Evolutionary conservation across 2,888 invertebrate species (phyloP).

Genomic region (Ormyrus pomaceus): DNA sequence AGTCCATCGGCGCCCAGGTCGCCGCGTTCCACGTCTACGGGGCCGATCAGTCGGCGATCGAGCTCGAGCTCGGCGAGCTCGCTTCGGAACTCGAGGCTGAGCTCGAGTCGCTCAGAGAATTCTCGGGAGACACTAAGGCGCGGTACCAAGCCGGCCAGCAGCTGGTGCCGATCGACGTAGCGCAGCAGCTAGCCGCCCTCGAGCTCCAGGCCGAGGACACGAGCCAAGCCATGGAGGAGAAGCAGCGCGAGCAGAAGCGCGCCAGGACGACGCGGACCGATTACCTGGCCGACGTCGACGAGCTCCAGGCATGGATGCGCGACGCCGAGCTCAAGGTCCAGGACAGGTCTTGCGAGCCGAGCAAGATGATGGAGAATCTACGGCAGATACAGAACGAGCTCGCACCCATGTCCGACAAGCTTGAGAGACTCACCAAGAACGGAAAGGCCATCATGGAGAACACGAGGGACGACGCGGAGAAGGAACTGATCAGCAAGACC

Average conservation of each 20-base stretch:
- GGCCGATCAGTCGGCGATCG: slow-evolving; percentile 82
- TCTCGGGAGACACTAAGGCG: slow-evolving; percentile 74
- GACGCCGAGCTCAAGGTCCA: slow-evolving; percentile 89
- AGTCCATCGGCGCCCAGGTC: slow-evolving; percentile 74
- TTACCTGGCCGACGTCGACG: slow-evolving; percentile 87
- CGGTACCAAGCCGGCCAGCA: slow-evolving; percentile 75
- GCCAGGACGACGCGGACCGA: slow-evolving; percentile 89
- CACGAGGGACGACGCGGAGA: slow-evolving; percentile 86
- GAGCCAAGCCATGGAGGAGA: slow-evolving; percentile 89
- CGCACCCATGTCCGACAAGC: slow-evolving; percentile 83
- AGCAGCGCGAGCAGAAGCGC: slow-evolving; percentile 90
- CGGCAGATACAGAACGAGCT: slow-evolving; percentile 87
- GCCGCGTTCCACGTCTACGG: slow-evolving; percentile 84
- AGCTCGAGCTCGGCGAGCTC: slow-evolving; percentile 79
- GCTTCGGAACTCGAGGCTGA: slow-evolving; percentile 69
- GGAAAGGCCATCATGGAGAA: slow-evolving; percentile 88
- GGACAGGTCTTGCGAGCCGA: slow-evolving; percentile 87
- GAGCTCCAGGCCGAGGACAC: slow-evolving; percentile 89
- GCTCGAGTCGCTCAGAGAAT: slow-evolving; percentile 68
- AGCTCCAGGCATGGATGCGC: slow-evolving; percentile 89
- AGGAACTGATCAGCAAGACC: slow-evolving; percentile 85
- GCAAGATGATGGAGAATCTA: slow-evolving; percentile 85
- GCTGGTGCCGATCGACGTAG: slow-evolving; percentile 83
- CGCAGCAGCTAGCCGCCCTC: slow-evolving; percentile 87
- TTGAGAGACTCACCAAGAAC: slow-evolving; percentile 87